These are phyloP conservation scores for Liodrosophila aerea DNA, from an alignment of 2,888 invertebrate species.

Conservation along the genomic window DNA sequence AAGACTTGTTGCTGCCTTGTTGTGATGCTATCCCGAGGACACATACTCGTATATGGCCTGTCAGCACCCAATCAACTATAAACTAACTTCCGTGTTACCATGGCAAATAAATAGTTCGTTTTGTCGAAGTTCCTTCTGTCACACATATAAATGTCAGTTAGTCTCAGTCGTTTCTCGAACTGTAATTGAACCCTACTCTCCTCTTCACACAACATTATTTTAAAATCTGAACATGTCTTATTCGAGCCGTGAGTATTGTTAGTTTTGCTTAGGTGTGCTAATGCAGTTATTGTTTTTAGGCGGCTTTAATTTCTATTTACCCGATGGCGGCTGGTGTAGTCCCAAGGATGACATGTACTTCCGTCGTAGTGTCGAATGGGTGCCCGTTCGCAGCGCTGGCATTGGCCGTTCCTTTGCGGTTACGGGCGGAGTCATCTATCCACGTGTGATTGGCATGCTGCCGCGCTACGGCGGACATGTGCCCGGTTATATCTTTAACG, in stretches of 20 bases:
- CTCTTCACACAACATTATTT: constrained; percentile 3
- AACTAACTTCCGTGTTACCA: constrained; percentile 44
- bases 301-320: constrained; percentile 81
- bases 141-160: constrained; percentile 17
- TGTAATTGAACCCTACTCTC: not conserved
- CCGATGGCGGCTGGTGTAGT: constrained; percentile 88
- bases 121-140: constrained; percentile 55
- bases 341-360: constrained; percentile 89
- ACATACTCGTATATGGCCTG: constrained; percentile 12
- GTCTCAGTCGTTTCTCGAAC: constrained; percentile 22
- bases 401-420: constrained; percentile 72
- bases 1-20: constrained; percentile 52
- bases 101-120: constrained; percentile 56
- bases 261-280: no score
- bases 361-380: constrained; percentile 89
- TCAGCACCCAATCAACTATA: constrained; percentile 24
- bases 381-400: constrained; percentile 83
- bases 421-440: constrained; percentile 86
- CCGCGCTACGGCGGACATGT: constrained; percentile 91
- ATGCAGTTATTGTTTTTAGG: no score
- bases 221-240: constrained; percentile 55
- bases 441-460: constrained; percentile 88
- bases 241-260: constrained; percentile 54
- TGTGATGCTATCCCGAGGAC: constrained; percentile 9
- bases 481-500: constrained; percentile 88